Base-by-base conservation (phyloP, 1,140 invertebrate genomes). In the Pseudomyrmex dendroicus region DNA sequence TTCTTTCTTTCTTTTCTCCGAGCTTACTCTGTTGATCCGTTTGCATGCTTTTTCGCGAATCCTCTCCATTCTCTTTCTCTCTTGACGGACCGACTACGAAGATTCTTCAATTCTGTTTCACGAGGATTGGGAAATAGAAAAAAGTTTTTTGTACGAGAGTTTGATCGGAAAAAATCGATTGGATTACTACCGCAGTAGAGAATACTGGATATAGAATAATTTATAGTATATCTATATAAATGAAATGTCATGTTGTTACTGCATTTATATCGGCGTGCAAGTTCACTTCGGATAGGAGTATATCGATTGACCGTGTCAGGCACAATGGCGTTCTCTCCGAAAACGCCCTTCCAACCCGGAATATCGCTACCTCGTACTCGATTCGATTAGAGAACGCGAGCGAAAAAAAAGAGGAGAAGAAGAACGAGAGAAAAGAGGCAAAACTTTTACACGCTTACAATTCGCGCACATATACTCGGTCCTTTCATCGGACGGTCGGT, bases 401-500 rank as follows among this genome's bases (percentile, higher is more conserved):
- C 66, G 5, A 63, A 63, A 17, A 12, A 54, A 50, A 73, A 57
- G 20, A 48, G 12, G 20, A 44, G 72, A 22, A 57, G 57, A 52
- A 59, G 57, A 56, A 12, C 44, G 13, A 44, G 44, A 66, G 52
- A 67, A 66, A 66, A 74, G 62, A 72, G 61, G 52, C 25, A 72
- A 76, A 48, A 72, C 68, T 73, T 84, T 62, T 77, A 84, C 63
- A 83, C 77, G 63, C 85, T 72, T 59, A 59, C 66, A 66, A 83
- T 80, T 64, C 80, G 72, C 68, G 72, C 70, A 62, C 61, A 25
- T 68, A 66, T 63, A 59, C 57, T 68, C 64, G 35, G 74, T 72
- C 76, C 74, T 87, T 87, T 88, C 76, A 85, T 87, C 61, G 85
- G 86, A 50, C 48, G 61, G 50, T 20, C 35, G 10, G 12, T 61